Evolutionary conservation across 2,888 invertebrate genomes (phyloP).

Genomic region (Embidobia sp.): DNA sequence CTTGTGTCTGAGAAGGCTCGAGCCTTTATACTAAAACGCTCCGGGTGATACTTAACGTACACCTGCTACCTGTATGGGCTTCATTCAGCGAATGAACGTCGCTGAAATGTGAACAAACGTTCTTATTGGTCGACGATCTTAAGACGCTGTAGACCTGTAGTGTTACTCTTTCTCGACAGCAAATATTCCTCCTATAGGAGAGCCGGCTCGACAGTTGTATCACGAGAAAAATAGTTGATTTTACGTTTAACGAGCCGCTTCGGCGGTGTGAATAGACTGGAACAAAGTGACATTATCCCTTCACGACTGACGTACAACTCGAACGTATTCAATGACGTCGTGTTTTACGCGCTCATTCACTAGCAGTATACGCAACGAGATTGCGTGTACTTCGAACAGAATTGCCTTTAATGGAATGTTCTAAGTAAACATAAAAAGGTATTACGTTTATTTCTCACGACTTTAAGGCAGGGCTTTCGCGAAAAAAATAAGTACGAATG

Average conservation of each 20-base stretch:
- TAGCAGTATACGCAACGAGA: neutral
- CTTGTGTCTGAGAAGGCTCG: slow-evolving; percentile 28
- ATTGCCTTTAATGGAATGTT: slow-evolving; percentile 1
- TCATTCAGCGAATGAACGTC: slow-evolving; percentile 52
- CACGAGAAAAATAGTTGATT: slow-evolving; percentile 40
- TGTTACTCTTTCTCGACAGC: slow-evolving; percentile 21
- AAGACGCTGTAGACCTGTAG: slow-evolving; percentile 26
- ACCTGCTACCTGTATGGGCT: slow-evolving; percentile 43
- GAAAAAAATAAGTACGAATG: too few species aligned
- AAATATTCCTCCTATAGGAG: slow-evolving; percentile 26
- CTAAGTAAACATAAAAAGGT: too few species aligned
- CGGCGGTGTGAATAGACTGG: slow-evolving; percentile 22
- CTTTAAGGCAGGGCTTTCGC: too few species aligned
- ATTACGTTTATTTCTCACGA: too few species aligned
- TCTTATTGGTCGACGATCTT: slow-evolving; percentile 51
- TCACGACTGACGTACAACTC: slow-evolving; percentile 15
- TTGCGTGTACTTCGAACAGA: slow-evolving; percentile 5
- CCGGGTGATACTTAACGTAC: slow-evolving; percentile 41
- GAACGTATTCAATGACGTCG: slow-evolving; percentile 40
- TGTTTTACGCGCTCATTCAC: slow-evolving; percentile 41
- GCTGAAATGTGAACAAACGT: slow-evolving; percentile 33
- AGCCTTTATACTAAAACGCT: slow-evolving; percentile 43
- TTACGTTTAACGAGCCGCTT: slow-evolving; percentile 33
- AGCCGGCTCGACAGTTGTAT: slow-evolving; percentile 28
- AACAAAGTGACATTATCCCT: slow-evolving; percentile 39